Conservation (phyloP, 2,888 invertebrate genomes). For the Scotopteryx bipunctaria region DNA sequence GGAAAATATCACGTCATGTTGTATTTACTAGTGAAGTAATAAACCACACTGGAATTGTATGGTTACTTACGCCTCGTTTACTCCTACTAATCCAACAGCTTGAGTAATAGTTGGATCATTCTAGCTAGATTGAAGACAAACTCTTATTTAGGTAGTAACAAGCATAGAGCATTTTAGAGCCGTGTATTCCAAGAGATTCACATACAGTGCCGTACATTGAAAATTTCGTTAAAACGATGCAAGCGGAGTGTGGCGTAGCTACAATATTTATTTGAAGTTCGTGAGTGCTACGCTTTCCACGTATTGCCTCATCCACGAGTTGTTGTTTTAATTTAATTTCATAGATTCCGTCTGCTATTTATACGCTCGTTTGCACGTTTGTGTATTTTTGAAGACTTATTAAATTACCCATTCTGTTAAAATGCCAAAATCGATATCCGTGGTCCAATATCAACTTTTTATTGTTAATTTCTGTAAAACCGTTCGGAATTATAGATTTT, state of each 20-base stretch:
- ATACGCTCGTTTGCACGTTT: neutral
- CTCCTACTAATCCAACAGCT: neutral
- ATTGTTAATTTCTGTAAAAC: too few relatives aligned
- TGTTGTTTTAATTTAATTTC: constrained; percentile 17
- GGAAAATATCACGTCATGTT: neutral
- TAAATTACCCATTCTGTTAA: too few relatives aligned
- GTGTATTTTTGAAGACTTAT: too few relatives aligned
- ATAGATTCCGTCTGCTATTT: constrained; percentile 12
- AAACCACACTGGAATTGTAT: neutral
- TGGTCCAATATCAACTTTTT: too few relatives aligned
- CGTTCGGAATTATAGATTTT: too few relatives aligned
- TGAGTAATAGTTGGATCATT: neutral
- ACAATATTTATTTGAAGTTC: constrained; percentile 22
- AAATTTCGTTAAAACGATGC: constrained; percentile 15
- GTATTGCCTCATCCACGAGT: constrained; percentile 9
- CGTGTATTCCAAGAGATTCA: neutral
- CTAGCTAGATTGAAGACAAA: neutral
- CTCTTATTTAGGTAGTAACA: neutral
- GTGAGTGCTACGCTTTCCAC: constrained; percentile 18
- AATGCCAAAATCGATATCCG: too few relatives aligned
- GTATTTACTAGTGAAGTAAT: too few relatives aligned
- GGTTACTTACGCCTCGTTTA: neutral
- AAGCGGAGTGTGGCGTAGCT: constrained; percentile 8
- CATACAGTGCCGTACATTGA: neutral
- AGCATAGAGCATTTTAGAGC: neutral